Evolutionary conservation across 2,888 invertebrate genomes (phyloP), one percentile per base, ranked within the genome.

Genomic region (Calliscelio sp.): DNA sequence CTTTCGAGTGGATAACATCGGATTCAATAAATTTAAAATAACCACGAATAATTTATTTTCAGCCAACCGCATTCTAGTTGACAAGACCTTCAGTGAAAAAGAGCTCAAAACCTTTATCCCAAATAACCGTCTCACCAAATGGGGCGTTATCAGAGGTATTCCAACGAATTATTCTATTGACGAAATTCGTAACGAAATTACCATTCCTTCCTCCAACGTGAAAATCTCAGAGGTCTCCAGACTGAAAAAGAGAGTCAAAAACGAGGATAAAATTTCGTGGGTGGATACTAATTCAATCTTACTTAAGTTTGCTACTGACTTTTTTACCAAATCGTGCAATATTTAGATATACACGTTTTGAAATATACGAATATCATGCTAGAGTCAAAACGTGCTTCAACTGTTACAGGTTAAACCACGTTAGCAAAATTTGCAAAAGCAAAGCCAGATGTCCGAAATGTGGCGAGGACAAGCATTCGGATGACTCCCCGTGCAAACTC

Each of bases 11-110:
- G 28, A 28, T 6, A 8, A 28, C 4, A 28, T 28, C 8, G 28
- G 28, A 6, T 65, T 65, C 28, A 65, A 65, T 28, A 65, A 25
- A 65, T 65, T 65, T 46, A 65, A 65, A 65, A 65, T 65, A 25
- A 65, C 46, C 6, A 65, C 65, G 7, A 65, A 14, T n/a, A 28
- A 16, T 24, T 20, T 49, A 2, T 28, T 28, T 28, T 4, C 59
- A 14, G 66, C 66, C 7, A 66, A 66, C 35, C 11, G 32, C 2
- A 46, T 65, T 5, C 22, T 66, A n/a, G 18, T 44, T 10, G 20
- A 65, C 11, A 28, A 65, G 6, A 46, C 16, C 2, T 32, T 57
- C n/a, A 46, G 1, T 16, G 24, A 65, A 46, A 65, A 65, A n/a
- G 25, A 53, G 7, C 22, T 25, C 25, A 53, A 53, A 53, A 22